Evolutionary conservation across 2,113 vertebrate genomes (phyloP), one percentile per base, ranked within the genome.

Genomic region (Jaculus jaculus): DNA sequence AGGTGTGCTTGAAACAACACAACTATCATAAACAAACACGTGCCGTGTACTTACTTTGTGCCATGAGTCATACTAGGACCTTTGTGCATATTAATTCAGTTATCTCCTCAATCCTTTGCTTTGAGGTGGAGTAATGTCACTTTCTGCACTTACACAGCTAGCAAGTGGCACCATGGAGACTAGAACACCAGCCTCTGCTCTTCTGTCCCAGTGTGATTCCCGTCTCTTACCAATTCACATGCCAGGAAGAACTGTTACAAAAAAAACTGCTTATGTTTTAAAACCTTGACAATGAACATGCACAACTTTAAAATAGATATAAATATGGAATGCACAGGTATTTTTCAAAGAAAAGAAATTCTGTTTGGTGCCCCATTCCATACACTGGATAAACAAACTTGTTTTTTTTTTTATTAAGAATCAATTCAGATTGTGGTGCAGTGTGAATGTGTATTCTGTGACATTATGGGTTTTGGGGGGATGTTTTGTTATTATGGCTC

Each of bases 261-360:
- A 37, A 90, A 30, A 54, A 42, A 34, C 0, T 78, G 24, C 37
- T 28, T 83, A 16, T 68, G 60, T 65, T 74, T 77, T 12, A n/a
- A 71, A 7, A 84, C 60, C 79, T 68, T 87, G 23, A 85, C 13
- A 82, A 80, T 69, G 18, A 85, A 89, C 65, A 26, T 94, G 82
- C 4, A 32, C 28, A 91, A 61, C 6, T 63, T n/a, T 83, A 91
- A 82, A 82, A 39, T 42, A 66, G 26, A 69, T 16, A 51, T n/a
- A 75, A 68, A 47, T 28, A 78, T 84, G 72, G 80, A 85, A 24
- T 71, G 23, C 20, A 58, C 32, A 51, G 20, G n/a, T 42, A 61
- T 94, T 69, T 73, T 71, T 65, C 47, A 87, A 2, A 47, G 54
- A 85, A 92, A 65, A 3, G 13, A 81, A 88, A 85, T 61, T 23